phyloP scores from a whole-genome alignment of 2,888 invertebrate genomes.

The Copidosoma aretas region DNA sequence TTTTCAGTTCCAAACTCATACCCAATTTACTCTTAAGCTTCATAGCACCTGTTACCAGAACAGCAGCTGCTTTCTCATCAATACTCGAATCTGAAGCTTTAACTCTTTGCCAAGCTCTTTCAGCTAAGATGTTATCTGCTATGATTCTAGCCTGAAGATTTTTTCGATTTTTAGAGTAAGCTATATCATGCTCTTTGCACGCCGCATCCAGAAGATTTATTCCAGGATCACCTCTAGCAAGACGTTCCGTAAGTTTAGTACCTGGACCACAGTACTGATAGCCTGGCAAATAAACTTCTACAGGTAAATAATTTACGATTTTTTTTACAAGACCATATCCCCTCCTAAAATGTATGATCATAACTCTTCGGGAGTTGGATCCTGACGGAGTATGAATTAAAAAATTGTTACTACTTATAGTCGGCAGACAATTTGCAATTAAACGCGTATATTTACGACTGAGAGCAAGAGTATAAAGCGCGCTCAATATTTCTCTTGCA shows the following conservation, averaged over 20 bases:
- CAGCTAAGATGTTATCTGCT: background rate
- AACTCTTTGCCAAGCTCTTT: background rate
- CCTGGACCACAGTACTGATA: constrained; percentile 7
- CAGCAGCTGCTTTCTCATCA: background rate
- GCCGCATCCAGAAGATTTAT: constrained; percentile 1
- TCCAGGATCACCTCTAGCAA: constrained; percentile 38
- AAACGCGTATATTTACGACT: too few species aligned
- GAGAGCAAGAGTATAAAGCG: too few species aligned
- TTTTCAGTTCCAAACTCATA: background rate
- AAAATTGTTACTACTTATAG: too few species aligned
- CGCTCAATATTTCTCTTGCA: too few species aligned
- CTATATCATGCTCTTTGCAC: background rate
- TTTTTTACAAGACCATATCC: background rate
- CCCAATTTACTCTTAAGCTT: background rate
- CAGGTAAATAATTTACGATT: background rate
- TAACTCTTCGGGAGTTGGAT: background rate
- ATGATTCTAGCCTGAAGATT: background rate
- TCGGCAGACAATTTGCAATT: too few species aligned
- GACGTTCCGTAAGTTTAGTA: constrained; percentile 45
- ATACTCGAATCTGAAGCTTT: background rate
- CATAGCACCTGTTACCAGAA: background rate
- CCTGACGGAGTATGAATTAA: background rate
- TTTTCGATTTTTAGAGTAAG: background rate
- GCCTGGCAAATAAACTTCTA: background rate
- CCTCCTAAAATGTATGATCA: background rate